Base-by-base conservation (phyloP, 2,888 invertebrate genomes). In the Caenorhabditis wallacei region DNA sequence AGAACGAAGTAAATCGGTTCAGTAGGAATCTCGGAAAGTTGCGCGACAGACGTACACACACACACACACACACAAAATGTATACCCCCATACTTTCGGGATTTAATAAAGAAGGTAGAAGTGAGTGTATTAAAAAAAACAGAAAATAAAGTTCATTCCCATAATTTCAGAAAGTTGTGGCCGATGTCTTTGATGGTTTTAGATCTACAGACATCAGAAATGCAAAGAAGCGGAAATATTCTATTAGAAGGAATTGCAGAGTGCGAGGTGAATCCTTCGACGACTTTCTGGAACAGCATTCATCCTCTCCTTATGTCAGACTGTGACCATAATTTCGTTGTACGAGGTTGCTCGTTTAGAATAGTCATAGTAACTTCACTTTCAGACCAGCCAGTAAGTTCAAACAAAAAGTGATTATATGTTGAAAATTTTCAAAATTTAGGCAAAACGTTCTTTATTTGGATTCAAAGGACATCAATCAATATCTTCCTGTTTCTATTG, bases 381-480 rank as follows among this genome's bases (percentile, higher is more conserved):
- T 40, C 63, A 4, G 37, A 53, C 24, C 53, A 53, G 24, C 53
- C 53, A 1, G 53, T 53, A 11, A 24, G 53, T 22, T 2, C 13
- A 40, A 24, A 53, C 8, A 48, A 48, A 48, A 5, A 20, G 22
- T 13, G 20, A 1, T 40, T 10, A 18, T 20, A 7, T 11, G 53
- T 22, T 24, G 30, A 30, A 20, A 18, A 22, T 53, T 22, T 13
- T 40, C 20, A 40, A 11, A 61, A 7, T 61, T 61, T 40, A 61
- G 59, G 59, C 59, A 10, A 61, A 61, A 13, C 2, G 59, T 11
- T n/a, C 35, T 4, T 13, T 61, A 1, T 61, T 61, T 35, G 59
- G 59, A 20, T 20, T 61, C 18, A 40, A 40, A 61, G 59, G 18
- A 18, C 20, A 20, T 22, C n/a, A 61, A 1, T 40, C 20, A 11